A percentile compares a stretch with the other conserved stretches of the same genome.
phyloP scores from a whole-genome alignment of 2,113 vertebrate species.

The Pollachius pollachius region DNA sequence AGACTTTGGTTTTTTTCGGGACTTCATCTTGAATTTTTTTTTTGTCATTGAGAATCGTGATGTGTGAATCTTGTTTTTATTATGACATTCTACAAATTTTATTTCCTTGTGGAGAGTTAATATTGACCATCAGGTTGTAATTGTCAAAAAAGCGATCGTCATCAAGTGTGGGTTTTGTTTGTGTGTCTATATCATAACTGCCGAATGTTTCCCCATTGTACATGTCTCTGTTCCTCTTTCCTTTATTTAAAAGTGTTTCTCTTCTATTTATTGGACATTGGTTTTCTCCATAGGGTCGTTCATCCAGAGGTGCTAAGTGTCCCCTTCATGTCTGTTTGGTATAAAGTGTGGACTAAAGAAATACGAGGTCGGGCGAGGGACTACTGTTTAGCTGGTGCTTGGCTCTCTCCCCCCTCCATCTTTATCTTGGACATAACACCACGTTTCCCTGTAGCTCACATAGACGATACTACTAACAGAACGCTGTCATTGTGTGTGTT shows the following conservation, averaged over 20 bases:
- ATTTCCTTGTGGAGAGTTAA: slow-evolving; percentile 46
- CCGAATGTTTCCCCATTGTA: slow-evolving; percentile 59
- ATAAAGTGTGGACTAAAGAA: slow-evolving; percentile 50
- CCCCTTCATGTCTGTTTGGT: slow-evolving; percentile 25
- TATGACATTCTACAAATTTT: slow-evolving; percentile 25
- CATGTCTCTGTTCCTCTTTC: slow-evolving; percentile 54
- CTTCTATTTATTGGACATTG: slow-evolving; percentile 77
- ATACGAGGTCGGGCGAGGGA: slow-evolving; percentile 25
- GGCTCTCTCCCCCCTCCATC: slow-evolving; percentile 51
- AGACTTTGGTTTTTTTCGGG: slow-evolving; percentile 45
- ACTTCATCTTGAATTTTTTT: slow-evolving; percentile 33
- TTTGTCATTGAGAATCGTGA: slow-evolving; percentile 11
- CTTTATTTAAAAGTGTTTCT: slow-evolving; percentile 67
- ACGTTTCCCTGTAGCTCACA: slow-evolving; percentile 71
- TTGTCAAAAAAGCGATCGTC: slow-evolving; percentile 36
- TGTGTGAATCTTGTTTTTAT: slow-evolving; percentile 48
- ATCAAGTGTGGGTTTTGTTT: slow-evolving; percentile 49
- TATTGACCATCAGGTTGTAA: slow-evolving; percentile 55
- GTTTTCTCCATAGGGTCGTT: slow-evolving; percentile 59
- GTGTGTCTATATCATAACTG: slow-evolving; percentile 54
- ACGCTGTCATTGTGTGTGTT: slow-evolving; percentile 63
- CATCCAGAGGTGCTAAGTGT: slow-evolving; percentile 16
- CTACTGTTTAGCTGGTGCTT: slow-evolving; percentile 61
- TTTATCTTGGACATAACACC: slow-evolving; percentile 69
- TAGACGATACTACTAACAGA: slow-evolving; percentile 66